Percentiles rank a stretch among this genome's conserved stretches.
Evolutionary conservation across 2,888 invertebrate genomes (phyloP).

Genomic region (Calliphora vomitoria): DNA sequence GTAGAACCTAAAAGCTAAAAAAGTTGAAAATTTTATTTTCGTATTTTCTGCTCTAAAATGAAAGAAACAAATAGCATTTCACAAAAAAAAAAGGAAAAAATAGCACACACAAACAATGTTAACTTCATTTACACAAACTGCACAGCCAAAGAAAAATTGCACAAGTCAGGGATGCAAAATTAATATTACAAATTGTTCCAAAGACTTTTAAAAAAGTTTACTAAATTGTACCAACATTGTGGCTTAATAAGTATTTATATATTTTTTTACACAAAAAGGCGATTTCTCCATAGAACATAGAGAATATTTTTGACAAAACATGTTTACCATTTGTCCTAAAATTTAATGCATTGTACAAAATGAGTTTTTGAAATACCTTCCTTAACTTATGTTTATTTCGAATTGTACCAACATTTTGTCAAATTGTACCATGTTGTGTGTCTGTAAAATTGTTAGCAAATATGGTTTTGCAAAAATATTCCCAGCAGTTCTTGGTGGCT

Average conservation of each 20-base stretch:
- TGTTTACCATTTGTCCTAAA: no score
- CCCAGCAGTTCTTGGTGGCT: no score
- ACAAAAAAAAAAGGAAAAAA: constrained; percentile 1
- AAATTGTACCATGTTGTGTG: neutral
- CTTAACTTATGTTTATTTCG: neutral
- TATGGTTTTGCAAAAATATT: neutral
- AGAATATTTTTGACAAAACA: no score
- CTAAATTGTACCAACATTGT: no score
- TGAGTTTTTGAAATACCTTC: no score
- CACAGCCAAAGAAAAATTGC: neutral
- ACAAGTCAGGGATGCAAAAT: neutral
- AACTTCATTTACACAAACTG: neutral
- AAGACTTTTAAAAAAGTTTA: no score
- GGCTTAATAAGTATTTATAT: no score
- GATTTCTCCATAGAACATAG: no score
- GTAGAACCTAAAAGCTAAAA: neutral
- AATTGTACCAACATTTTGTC: neutral
- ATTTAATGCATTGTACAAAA: no score
- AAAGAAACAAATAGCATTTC: neutral
- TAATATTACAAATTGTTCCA: neutral
- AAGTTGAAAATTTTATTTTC: neutral
- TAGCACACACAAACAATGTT: neutral
- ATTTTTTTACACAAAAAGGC: no score
- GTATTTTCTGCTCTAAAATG: neutral
- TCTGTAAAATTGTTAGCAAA: neutral